phyloP scores from a whole-genome alignment of 1,140 invertebrate species.

The Drosophila pachea region DNA sequence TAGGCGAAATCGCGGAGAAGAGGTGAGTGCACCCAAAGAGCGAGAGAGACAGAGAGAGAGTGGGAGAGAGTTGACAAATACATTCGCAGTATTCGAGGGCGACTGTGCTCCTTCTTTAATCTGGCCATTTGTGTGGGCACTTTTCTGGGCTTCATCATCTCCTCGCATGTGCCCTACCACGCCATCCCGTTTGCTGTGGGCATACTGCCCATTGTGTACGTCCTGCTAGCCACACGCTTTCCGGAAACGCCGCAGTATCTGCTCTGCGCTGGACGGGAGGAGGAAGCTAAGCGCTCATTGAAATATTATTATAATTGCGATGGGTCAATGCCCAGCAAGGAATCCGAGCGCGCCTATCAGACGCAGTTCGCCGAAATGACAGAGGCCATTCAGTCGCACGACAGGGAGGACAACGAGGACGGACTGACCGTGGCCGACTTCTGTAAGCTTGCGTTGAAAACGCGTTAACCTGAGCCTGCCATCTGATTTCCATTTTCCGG shows the following conservation, averaged over 20 bases:
- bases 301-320: conserved; percentile 61
- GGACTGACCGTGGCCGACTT: conserved; percentile 47
- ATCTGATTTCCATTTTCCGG: not conserved
- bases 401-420: conserved; percentile 27
- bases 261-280: conserved; percentile 34
- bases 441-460: conserved; percentile 47
- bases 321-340: conserved; percentile 29
- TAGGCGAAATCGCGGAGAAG: not conserved
- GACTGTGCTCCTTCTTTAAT: conserved; percentile 62
- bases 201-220: conserved; percentile 52
- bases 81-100: conserved; percentile 62
- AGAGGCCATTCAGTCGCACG: conserved; percentile 46
- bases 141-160: conserved; percentile 65
- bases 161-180: conserved; percentile 62
- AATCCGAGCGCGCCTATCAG: conserved; percentile 39
- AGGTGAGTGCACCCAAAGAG: not conserved
- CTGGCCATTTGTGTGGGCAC: conserved; percentile 63
- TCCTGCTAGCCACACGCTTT: conserved; percentile 45
- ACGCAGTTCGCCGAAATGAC: conserved; percentile 62
- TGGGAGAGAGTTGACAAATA: not conserved
- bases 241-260: conserved; percentile 71
- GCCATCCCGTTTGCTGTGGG: conserved; percentile 60
- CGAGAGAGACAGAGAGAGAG: no score
- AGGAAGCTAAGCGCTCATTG: conserved; percentile 54
- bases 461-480: not conserved